phyloP scores from a whole-genome alignment of 2,113 vertebrate species.

The Cebidichthys violaceus region DNA sequence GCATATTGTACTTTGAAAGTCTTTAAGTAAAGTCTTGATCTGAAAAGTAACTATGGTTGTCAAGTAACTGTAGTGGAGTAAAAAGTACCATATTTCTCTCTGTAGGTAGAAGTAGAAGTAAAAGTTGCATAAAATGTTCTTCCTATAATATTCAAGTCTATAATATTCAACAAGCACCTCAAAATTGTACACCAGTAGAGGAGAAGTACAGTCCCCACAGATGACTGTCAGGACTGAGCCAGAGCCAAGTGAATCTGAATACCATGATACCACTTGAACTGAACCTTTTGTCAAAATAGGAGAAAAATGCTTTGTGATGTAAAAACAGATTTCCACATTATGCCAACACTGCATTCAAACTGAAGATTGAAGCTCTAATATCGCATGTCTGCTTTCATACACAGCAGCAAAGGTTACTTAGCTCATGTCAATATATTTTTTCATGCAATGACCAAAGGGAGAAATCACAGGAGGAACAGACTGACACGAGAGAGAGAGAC shows the following conservation, averaged over 20 bases:
- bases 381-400: background rate
- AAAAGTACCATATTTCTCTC: background rate
- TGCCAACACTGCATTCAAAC: background rate
- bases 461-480: background rate
- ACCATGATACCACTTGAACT: background rate
- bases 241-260: background rate
- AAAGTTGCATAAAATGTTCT: background rate
- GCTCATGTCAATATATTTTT: background rate
- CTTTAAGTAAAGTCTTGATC: no score
- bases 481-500: constrained; percentile 19
- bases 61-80: background rate
- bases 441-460: background rate
- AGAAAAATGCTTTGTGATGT: background rate
- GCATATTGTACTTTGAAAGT: background rate
- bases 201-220: background rate
- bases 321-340: background rate
- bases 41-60: background rate
- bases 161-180: background rate
- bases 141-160: background rate
- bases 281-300: background rate
- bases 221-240: background rate
- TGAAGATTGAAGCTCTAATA: background rate
- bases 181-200: background rate
- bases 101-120: background rate
- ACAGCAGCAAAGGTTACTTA: background rate